Base-by-base conservation (phyloP, 1,140 invertebrate genomes). In the Chrysomallon squamiferum region DNA sequence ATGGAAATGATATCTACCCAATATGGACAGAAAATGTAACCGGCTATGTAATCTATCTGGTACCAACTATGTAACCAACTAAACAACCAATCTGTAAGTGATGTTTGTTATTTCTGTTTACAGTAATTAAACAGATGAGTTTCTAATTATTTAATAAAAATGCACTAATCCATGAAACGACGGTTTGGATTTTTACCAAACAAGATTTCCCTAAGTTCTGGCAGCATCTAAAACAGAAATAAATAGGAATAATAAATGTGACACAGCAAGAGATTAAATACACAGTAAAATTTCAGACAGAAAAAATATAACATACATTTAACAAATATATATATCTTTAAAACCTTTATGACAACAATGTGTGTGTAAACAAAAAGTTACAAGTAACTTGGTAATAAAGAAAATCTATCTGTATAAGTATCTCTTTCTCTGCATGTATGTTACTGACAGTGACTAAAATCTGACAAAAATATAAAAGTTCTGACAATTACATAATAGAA, bases 161-260 rank as follows among this genome's bases (percentile, higher is more conserved):
- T 38, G 35, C 35, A 38, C 6, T 96, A 99, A 88, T 98, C 96
- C 76, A 91, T 91, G 89, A 99, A 99, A 89, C 95, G 96, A 80
- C 97, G 92, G 89, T 98, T 98, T 43, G 92, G 90, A 87, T 99
- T 99, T 71, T 90, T 89, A 32, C 97, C 96, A 87, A 98, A 99
- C 57, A 99, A 88, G 30, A 94, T 93, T 58, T 90, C 92, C 88
- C 96, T 92, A 68, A 99, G 92, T 84, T 97, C 92, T 7, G 97
- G 96, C 77, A 98, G 86, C 85, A 98, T 89, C 87, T 89, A 76
- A 11, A 79, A 74, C 49, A 71, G 72, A 69, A 68, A 63, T 65
- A 67, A 15, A 66, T 43, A 62, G 3, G 54, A 61, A 13, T 25
- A 32, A 45, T n/a, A 30, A 20, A 4, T 43, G 27, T 63, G 58